Percentiles rank a stretch among this genome's conserved stretches.
Evolutionary conservation across 2,888 invertebrate species (phyloP).

Genomic region (Cryptocephalus primarius): DNA sequence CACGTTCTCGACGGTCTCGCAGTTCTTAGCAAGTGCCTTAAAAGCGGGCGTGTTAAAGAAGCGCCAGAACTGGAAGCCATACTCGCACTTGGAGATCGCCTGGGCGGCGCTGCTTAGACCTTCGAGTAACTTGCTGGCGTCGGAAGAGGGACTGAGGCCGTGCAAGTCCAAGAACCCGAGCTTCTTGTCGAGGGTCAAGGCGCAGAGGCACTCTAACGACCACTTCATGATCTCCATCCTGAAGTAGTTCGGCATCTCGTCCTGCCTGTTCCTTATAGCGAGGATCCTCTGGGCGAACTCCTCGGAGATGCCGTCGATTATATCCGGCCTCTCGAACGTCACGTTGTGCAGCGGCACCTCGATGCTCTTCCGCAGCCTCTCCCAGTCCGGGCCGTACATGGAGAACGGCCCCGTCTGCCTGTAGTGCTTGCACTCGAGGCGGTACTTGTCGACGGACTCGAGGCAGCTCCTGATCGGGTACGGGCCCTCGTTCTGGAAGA

Average conservation of each 20-base stretch:
- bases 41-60: constrained; percentile 50
- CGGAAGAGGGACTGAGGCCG: constrained; percentile 42
- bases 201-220: constrained; percentile 55
- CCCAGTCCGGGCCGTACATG: constrained; percentile 48
- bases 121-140: constrained; percentile 46
- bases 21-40: constrained; percentile 46
- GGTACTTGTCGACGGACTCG: constrained; percentile 53
- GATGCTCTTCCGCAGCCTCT: constrained; percentile 41
- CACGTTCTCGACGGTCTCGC: constrained; percentile 50
- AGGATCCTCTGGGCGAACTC: constrained; percentile 40
- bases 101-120: constrained; percentile 46
- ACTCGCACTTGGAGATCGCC: constrained; percentile 49
- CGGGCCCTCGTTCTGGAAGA: constrained; percentile 49
- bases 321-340: constrained; percentile 34
- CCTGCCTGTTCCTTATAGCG: constrained; percentile 48
- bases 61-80: constrained; percentile 49
- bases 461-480: constrained; percentile 49
- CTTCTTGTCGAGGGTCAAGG: constrained; percentile 44
- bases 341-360: constrained; percentile 38
- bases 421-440: constrained; percentile 43
- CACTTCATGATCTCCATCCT: constrained; percentile 52
- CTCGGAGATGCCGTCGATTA: constrained; percentile 33
- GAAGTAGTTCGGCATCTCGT: constrained; percentile 49
- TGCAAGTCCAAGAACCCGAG: constrained; percentile 49
- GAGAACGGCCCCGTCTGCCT: constrained; percentile 46